Evolutionary conservation across 1,140 invertebrate genomes (phyloP).

Genomic region (Sweltsa coloradensis): DNA sequence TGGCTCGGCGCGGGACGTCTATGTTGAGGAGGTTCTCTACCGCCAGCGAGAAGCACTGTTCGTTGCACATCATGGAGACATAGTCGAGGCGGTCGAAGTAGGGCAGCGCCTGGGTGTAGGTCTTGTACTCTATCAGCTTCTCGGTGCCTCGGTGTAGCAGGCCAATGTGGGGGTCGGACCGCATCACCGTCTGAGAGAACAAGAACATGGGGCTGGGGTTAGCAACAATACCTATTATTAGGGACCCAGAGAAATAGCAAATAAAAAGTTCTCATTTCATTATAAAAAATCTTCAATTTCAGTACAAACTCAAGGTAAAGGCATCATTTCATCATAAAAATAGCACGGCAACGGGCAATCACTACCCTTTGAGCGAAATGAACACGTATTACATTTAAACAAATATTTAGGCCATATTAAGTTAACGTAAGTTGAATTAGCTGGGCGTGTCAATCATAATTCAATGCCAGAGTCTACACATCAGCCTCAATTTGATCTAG

Average conservation of each 20-base stretch:
- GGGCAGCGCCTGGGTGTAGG: conserved; percentile 91
- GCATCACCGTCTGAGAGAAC: conserved; percentile 54
- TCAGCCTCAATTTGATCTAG: too few relatives aligned
- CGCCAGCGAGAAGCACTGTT: conserved; percentile 91
- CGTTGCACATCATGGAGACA: conserved; percentile 99
- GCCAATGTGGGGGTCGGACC: conserved; percentile 94
- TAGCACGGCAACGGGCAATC: too few relatives aligned
- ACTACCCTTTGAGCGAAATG: too few relatives aligned
- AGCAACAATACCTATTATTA: too few relatives aligned
- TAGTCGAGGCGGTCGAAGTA: conserved; percentile 99
- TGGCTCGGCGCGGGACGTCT: conserved; percentile 83
- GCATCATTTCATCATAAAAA: too few relatives aligned
- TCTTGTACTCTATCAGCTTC: conserved; percentile 98
- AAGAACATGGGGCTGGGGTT: background rate
- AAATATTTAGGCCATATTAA: too few relatives aligned
- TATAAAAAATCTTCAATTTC: too few relatives aligned
- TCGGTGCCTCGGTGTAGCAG: conserved; percentile 93
- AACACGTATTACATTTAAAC: too few relatives aligned
- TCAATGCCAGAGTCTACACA: too few relatives aligned
- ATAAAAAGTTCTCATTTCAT: too few relatives aligned
- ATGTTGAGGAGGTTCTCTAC: conserved; percentile 95
- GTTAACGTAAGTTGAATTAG: background rate
- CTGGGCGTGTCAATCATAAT: background rate
- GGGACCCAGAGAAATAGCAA: too few relatives aligned
- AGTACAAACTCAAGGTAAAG: too few relatives aligned